Conservation (phyloP, 2,113 vertebrate genomes). For the Motacilla tschutschensis region DNA sequence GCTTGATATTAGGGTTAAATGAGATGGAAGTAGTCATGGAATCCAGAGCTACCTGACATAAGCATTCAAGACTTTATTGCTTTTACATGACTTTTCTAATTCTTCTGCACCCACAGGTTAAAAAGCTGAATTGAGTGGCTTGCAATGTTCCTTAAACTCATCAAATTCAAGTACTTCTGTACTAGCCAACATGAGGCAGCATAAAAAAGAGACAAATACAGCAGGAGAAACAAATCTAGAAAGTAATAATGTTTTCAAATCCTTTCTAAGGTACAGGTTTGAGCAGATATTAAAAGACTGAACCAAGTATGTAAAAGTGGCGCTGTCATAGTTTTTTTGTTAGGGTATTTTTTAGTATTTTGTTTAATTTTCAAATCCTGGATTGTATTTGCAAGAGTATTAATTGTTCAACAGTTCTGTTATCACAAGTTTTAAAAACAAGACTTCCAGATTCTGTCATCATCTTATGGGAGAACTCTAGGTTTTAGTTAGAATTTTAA, state of each 20-base stretch:
- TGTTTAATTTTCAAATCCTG: neutral
- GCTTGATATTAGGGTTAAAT: neutral
- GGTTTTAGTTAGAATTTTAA: neutral
- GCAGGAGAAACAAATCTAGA: neutral
- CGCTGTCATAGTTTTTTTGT: neutral
- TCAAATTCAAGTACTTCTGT: neutral
- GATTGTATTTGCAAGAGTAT: neutral
- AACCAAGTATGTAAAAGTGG: neutral
- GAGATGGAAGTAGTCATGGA: neutral
- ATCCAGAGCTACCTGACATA: neutral
- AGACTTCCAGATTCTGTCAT: neutral
- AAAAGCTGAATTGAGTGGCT: neutral
- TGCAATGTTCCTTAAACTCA: neutral
- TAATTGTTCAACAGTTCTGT: neutral
- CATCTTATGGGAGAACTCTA: neutral
- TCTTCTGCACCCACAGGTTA: neutral
- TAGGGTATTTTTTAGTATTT: neutral
- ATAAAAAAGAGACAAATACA: neutral
- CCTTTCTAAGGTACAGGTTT: neutral
- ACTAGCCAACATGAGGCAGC: neutral
- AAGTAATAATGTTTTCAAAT: neutral
- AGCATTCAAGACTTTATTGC: neutral
- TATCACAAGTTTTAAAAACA: neutral
- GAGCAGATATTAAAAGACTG: neutral
- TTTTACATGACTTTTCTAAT: neutral